These are phyloP conservation scores for Apamea epomidion DNA, from an alignment of 2,888 invertebrate species.

Conservation along the genomic window DNA sequence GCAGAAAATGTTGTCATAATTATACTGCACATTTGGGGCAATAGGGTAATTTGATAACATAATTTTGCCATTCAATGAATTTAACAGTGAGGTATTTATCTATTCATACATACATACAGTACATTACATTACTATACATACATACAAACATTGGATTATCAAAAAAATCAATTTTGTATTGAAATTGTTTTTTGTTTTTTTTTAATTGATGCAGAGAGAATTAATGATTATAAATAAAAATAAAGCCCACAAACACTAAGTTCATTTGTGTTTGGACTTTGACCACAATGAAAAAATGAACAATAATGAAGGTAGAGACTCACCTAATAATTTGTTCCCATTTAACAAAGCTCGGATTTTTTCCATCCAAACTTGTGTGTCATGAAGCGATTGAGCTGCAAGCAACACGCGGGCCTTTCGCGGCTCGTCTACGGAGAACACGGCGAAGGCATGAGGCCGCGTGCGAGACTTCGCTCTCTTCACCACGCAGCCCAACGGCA, in stretches of 20 bases:
- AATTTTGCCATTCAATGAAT: neutral
- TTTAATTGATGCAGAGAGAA: neutral
- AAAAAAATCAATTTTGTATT: neutral
- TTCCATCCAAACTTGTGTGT: slow-evolving; percentile 93
- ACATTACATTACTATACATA: too few relatives aligned
- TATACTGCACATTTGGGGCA: neutral
- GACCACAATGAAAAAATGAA: slow-evolving; percentile 36
- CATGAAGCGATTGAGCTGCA: slow-evolving; percentile 91
- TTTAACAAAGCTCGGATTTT: slow-evolving; percentile 90
- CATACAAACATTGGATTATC: neutral
- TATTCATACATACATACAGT: neutral
- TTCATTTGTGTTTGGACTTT: slow-evolving; percentile 43
- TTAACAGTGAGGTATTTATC: neutral
- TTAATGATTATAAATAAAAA: neutral
- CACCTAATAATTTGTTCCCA: slow-evolving; percentile 82
- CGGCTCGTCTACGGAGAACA: slow-evolving; percentile 90
- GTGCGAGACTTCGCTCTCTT: slow-evolving; percentile 92
- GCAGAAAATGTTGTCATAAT: neutral
- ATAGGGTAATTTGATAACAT: neutral
- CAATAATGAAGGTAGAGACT: slow-evolving; percentile 73
- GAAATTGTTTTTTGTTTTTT: too few relatives aligned
- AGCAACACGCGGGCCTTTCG: slow-evolving; percentile 92
- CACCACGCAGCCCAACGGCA: slow-evolving; percentile 91
- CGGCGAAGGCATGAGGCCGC: slow-evolving; percentile 93
- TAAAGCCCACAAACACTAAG: neutral